Evolutionary conservation across 2,888 invertebrate genomes (phyloP).

Genomic region (Meteorus cinctellus): DNA sequence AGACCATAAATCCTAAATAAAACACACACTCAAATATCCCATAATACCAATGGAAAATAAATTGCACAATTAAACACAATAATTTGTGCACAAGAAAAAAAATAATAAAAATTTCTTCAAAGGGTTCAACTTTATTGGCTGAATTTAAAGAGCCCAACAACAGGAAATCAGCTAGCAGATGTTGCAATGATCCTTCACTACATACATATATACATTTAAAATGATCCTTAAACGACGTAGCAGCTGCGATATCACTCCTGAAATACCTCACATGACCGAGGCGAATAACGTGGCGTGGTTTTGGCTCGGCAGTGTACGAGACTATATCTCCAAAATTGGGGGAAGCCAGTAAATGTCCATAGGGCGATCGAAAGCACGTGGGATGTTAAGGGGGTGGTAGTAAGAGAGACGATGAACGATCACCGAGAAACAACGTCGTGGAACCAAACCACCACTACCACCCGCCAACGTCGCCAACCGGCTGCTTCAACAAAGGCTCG

Average conservation of each 20-base stretch:
- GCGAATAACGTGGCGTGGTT: not conserved
- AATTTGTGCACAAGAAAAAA: too few species aligned
- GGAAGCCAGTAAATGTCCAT: not conserved
- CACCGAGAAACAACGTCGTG: conserved; percentile 6
- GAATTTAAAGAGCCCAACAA: not conserved
- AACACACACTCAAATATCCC: too few species aligned
- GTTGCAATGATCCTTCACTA: not conserved
- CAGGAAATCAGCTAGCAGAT: not conserved
- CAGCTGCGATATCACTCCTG: not conserved
- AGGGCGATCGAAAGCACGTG: not conserved
- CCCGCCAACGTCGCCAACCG: conserved; percentile 6
- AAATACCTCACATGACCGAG: not conserved
- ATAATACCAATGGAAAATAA: too few species aligned
- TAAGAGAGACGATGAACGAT: not conserved
- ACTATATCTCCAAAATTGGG: not conserved
- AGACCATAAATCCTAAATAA: too few species aligned
- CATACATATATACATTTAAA: not conserved
- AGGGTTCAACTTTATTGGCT: too few species aligned
- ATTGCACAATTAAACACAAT: too few species aligned
- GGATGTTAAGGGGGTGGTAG: conserved; percentile 7
- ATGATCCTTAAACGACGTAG: not conserved
- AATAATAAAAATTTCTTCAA: too few species aligned
- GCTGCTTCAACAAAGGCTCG: conserved; percentile 44
- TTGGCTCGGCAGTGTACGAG: too few species aligned
- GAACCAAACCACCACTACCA: conserved; percentile 23